Percentiles rank a stretch among this genome's conserved stretches.
Evolutionary conservation across 1,140 invertebrate genomes (phyloP).

Genomic region (Sinella curviseta): DNA sequence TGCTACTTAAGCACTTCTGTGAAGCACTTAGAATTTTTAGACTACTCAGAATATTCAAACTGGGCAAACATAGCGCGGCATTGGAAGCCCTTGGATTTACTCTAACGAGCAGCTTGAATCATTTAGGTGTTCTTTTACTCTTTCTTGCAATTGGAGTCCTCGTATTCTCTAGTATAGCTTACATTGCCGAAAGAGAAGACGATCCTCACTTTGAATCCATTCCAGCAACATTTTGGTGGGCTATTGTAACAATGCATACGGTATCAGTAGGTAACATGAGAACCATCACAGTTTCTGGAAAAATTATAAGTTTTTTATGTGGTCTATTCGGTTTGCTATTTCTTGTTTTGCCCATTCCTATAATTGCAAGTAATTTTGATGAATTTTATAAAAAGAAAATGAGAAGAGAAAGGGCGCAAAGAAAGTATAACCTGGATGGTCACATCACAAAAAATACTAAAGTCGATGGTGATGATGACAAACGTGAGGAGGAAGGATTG

Average conservation of each 20-base stretch:
- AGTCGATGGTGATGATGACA: too few species aligned
- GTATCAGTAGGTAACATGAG: not conserved
- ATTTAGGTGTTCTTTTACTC: not conserved
- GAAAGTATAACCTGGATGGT: too few species aligned
- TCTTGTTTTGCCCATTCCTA: not conserved
- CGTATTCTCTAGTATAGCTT: not conserved
- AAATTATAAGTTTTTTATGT: not conserved
- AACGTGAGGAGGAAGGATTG: too few species aligned
- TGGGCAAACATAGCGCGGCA: not conserved
- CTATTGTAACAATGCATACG: conserved; percentile 36
- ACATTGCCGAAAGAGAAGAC: not conserved
- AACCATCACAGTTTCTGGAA: not conserved
- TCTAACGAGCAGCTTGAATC: not conserved
- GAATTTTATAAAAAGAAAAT: not conserved
- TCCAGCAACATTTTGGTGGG: conserved; percentile 37
- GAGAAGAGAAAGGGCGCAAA: not conserved
- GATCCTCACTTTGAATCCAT: conserved; percentile 15
- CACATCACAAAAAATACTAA: too few species aligned
- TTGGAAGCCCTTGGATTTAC: not conserved
- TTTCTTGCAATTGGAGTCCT: not conserved
- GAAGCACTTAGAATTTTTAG: not conserved
- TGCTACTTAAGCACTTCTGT: not conserved
- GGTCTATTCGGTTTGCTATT: not conserved
- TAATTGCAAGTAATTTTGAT: not conserved
- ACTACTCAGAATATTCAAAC: not conserved